Conservation (phyloP, 2,113 vertebrate species). For the Urocitellus parryii region DNA sequence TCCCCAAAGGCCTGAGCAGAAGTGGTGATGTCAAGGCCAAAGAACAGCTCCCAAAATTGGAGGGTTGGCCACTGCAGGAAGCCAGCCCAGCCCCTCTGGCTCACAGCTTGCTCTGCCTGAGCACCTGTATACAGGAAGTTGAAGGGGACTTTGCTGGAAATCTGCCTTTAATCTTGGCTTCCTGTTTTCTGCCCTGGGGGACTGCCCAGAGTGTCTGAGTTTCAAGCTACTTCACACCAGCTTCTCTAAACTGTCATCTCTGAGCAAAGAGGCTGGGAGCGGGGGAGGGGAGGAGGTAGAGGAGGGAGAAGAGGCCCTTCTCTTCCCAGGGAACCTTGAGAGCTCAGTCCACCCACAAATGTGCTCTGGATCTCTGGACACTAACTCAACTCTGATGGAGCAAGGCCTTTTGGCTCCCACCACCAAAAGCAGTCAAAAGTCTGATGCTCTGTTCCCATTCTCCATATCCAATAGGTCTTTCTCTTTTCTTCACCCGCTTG, state of each 20-base stretch:
- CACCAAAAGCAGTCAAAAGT: not conserved
- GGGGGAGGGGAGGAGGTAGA: slow-evolving; percentile 6
- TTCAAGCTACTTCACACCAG: slow-evolving; percentile 76
- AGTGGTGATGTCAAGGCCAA: not conserved
- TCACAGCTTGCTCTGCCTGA: slow-evolving; percentile 36
- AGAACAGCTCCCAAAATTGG: not conserved
- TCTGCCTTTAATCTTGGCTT: slow-evolving; percentile 82
- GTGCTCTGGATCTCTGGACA: not conserved
- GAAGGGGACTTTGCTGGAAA: slow-evolving; percentile 78
- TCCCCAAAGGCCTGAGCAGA: not conserved
- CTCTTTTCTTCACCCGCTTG: not conserved
- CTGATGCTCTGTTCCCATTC: not conserved
- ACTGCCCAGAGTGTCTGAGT: slow-evolving; percentile 66
- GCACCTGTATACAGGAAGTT: slow-evolving; percentile 82
- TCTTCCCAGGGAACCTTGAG: not conserved
- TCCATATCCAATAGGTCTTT: not conserved
- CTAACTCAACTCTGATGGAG: not conserved
- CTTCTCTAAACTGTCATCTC: slow-evolving; percentile 80
- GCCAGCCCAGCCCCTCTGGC: not conserved
- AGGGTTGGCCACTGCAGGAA: not conserved
- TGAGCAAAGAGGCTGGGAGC: not conserved
- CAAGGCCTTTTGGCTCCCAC: not conserved
- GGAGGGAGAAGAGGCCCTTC: not conserved
- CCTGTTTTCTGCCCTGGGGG: slow-evolving; percentile 83
- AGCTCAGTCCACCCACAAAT: not conserved